These are phyloP conservation scores for Pluvianellus socialis DNA, from an alignment of 2,113 vertebrate genomes.

Conservation along the genomic window DNA sequence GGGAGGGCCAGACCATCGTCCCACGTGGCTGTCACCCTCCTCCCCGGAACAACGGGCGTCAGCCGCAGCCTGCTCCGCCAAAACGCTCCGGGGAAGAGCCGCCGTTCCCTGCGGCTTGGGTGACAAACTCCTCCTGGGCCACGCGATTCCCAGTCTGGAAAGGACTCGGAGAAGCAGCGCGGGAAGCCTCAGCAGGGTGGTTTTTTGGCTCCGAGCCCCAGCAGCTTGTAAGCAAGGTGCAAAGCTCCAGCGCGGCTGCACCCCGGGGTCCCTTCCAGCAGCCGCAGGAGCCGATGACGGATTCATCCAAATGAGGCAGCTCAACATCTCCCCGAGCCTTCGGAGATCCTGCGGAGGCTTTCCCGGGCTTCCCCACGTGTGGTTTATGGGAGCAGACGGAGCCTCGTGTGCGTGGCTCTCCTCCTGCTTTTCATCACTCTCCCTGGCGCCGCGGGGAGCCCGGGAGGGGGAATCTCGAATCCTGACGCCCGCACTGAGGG, in stretches of 20 bases:
- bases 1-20: neutral
- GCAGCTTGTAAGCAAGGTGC: neutral
- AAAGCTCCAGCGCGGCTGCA: fast-evolving
- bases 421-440: neutral
- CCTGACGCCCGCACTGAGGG: neutral
- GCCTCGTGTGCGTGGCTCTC: fast-evolving
- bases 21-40: neutral
- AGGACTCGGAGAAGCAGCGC: fast-evolving
- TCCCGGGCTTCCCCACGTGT: neutral
- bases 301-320: neutral
- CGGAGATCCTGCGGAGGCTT: neutral
- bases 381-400: neutral
- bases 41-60: neutral
- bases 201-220: fast-evolving
- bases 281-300: fast-evolving
- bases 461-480: neutral
- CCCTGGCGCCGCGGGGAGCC: fast-evolving
- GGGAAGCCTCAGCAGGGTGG: neutral
- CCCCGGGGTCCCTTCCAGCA: neutral
- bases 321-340: fast-evolving
- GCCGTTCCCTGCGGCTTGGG: fast-evolving
- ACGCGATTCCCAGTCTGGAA: fast-evolving
- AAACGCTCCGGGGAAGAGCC: too few relatives aligned
- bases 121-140: neutral
- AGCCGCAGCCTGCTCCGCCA: neutral